A percentile compares a stretch with the other conserved stretches of the same genome.
These are phyloP conservation scores for Syngnathus acus DNA, from an alignment of 2,797 vertebrate species.

Conservation along the genomic window DNA sequence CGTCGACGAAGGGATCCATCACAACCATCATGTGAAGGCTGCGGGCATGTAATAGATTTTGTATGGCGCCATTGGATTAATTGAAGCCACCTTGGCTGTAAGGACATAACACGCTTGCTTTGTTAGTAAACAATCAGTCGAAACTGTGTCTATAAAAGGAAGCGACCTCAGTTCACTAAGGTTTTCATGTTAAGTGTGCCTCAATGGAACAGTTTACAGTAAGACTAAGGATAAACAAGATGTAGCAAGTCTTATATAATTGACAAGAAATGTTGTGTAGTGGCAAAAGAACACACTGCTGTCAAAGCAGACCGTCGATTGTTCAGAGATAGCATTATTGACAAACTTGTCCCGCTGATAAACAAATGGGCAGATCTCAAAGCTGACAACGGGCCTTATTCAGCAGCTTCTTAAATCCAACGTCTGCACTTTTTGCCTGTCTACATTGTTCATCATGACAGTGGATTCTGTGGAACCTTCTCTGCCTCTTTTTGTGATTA, in stretches of 20 bases:
- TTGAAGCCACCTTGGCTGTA: background rate
- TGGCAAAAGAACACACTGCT: background rate
- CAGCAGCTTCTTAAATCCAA: slow-evolving; percentile 1
- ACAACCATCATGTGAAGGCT: background rate
- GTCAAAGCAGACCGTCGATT: background rate
- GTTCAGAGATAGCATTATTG: background rate
- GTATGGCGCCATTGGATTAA: background rate
- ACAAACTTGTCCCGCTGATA: background rate
- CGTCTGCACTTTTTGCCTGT: background rate
- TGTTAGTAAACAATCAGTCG: background rate
- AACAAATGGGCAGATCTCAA: background rate
- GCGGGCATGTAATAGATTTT: background rate
- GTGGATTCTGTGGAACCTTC: too few species aligned
- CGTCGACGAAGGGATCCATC: slow-evolving; percentile 25
- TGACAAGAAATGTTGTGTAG: background rate
- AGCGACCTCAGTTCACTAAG: background rate
- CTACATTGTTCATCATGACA: too few species aligned
- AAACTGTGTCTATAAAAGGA: background rate
- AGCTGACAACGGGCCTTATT: background rate
- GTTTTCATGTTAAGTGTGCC: background rate
- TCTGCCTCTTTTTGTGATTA: too few species aligned
- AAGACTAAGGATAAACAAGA: background rate
- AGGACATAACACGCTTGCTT: background rate
- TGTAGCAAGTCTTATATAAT: background rate
- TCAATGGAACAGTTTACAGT: background rate